Evolutionary conservation across 2,797 vertebrate genomes (phyloP).

Genomic region (Sebastes steindachneri): DNA sequence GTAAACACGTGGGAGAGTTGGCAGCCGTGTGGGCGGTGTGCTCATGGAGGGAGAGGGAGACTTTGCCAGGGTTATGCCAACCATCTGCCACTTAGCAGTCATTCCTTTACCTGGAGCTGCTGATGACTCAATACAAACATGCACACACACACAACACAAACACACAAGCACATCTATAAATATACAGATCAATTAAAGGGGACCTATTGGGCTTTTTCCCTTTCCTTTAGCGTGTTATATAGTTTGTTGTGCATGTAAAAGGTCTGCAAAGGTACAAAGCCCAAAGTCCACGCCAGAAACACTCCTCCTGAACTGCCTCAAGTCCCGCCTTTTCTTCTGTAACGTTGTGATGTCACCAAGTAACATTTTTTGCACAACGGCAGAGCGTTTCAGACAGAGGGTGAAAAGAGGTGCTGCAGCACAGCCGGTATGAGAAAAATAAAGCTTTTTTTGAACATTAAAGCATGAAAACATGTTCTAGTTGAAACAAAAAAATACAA

Average conservation of each 20-base stretch:
- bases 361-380: neutral
- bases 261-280: neutral
- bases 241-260: neutral
- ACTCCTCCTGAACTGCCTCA: neutral
- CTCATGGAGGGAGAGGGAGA: slow-evolving; percentile 42
- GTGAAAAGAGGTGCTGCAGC: no score
- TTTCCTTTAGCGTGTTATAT: neutral
- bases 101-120: slow-evolving; percentile 72
- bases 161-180: slow-evolving; percentile 7
- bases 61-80: slow-evolving; percentile 64
- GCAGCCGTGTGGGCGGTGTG: slow-evolving; percentile 69
- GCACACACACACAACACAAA: slow-evolving; percentile 9
- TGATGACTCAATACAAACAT: slow-evolving; percentile 63
- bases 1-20: slow-evolving; percentile 70
- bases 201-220: no score
- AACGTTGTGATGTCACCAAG: neutral
- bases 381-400: neutral
- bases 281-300: neutral
- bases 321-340: neutral
- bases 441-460: neutral
- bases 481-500: no score
- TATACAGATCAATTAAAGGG: neutral
- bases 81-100: slow-evolving; percentile 77
- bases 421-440: neutral
- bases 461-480: neutral